These are phyloP conservation scores for Punctoribates punctum DNA, from an alignment of 2,888 invertebrate genomes.

Conservation along the genomic window DNA sequence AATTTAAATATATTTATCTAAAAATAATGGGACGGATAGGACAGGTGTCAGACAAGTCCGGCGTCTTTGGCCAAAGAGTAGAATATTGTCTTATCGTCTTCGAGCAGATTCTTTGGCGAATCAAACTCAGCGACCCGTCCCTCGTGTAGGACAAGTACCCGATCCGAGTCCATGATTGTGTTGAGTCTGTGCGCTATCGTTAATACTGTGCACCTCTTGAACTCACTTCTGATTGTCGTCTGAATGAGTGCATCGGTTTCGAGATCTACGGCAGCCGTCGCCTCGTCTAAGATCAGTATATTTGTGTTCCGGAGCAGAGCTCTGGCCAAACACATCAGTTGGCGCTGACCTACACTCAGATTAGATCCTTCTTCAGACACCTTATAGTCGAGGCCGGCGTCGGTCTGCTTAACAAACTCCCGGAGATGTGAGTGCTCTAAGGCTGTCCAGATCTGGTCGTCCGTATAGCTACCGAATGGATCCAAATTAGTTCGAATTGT, in stretches of 20 bases:
- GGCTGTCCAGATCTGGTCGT: slow-evolving; percentile 58
- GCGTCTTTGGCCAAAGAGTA: slow-evolving; percentile 49
- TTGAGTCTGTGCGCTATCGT: slow-evolving; percentile 56
- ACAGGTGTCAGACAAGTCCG: slow-evolving; percentile 52
- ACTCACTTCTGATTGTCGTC: slow-evolving; percentile 53
- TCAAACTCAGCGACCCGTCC: slow-evolving; percentile 48
- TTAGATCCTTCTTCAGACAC: slow-evolving; percentile 57
- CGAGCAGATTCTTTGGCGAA: slow-evolving; percentile 46
- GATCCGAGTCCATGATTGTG: slow-evolving; percentile 50
- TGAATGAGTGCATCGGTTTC: slow-evolving; percentile 55
- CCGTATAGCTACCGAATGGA: slow-evolving; percentile 65
- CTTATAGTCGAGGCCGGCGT: slow-evolving; percentile 53
- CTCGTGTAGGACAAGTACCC: slow-evolving; percentile 65
- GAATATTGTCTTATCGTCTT: slow-evolving; percentile 46
- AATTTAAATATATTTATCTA: background rate
- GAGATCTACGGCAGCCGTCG: slow-evolving; percentile 56
- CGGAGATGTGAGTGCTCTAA: slow-evolving; percentile 59
- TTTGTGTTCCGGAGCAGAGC: slow-evolving; percentile 44
- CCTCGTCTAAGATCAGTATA: slow-evolving; percentile 54
- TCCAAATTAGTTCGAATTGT: slow-evolving; percentile 85
- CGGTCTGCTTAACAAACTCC: slow-evolving; percentile 52
- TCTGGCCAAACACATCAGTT: slow-evolving; percentile 43
- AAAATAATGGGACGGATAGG: background rate
- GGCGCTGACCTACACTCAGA: slow-evolving; percentile 52
- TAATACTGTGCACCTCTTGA: slow-evolving; percentile 53